phyloP scores from a whole-genome alignment of 1,140 invertebrate genomes.

The Homarus americanus region DNA sequence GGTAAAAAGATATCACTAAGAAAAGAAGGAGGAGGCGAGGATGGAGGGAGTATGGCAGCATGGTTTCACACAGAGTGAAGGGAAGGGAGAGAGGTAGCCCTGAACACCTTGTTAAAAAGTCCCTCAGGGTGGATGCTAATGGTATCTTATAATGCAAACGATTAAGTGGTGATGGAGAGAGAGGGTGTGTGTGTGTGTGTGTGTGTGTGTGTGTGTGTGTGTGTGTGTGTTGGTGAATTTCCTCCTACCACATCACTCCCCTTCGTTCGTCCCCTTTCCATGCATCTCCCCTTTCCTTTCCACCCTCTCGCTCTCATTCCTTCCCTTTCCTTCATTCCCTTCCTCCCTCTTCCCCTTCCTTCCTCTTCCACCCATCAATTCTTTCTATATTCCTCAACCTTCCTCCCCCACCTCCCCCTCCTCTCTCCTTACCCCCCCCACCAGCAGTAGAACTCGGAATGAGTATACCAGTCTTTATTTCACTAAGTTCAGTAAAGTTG shows the following conservation, averaged over 20 bases:
- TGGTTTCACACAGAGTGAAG: no score
- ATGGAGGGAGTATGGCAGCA: no score
- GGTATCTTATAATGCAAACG: not conserved
- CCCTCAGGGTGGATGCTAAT: not conserved
- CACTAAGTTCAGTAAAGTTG: not conserved
- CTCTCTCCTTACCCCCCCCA: no score
- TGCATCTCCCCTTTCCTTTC: not conserved
- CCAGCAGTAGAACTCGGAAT: no score
- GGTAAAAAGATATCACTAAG: no score
- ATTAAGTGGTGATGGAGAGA: not conserved
- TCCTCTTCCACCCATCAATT: not conserved
- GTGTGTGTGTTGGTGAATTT: not conserved
- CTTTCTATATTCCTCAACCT: not conserved
- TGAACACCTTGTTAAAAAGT: not conserved
- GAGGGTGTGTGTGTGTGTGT: not conserved
- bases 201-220: not conserved
- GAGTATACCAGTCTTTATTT: not conserved
- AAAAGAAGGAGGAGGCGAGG: no score
- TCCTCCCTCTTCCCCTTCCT: not conserved
- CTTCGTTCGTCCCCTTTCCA: not conserved
- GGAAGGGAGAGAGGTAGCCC: not conserved
- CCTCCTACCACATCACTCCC: no score
- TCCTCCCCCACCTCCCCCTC: no score
- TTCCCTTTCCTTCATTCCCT: not conserved
- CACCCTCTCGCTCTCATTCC: no score